phyloP scores from a whole-genome alignment of 2,113 vertebrate genomes.

The Sitta europaea region DNA sequence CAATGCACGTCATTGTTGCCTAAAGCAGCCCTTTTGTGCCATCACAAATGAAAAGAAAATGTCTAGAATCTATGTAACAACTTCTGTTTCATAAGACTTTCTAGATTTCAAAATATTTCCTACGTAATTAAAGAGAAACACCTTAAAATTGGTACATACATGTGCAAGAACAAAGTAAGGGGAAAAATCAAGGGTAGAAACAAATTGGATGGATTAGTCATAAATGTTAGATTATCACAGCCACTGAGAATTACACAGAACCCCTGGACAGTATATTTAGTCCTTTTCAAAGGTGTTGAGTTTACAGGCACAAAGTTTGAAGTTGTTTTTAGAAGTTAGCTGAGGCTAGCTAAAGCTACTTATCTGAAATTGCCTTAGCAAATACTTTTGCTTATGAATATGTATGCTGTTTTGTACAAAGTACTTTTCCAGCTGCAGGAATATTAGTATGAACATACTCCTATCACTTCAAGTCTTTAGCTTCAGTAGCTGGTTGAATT shows the following conservation, averaged over 20 bases:
- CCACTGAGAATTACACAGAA: not conserved
- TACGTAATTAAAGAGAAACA: not conserved
- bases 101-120: not conserved
- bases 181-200: not conserved
- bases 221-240: not conserved
- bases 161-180: not conserved
- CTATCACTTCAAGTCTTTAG: not conserved
- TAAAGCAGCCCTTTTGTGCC: not conserved
- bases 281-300: not conserved
- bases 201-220: not conserved
- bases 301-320: not conserved
- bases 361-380: not conserved
- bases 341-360: not conserved
- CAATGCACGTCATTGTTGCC: not conserved
- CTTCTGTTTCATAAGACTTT: not conserved
- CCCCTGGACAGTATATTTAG: not conserved
- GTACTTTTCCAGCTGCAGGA: not conserved
- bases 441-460: not conserved
- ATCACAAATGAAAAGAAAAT: not conserved
- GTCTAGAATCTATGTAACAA: not conserved
- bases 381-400: constrained; percentile 4
- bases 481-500: not conserved
- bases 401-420: not conserved
- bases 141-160: not conserved
- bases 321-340: not conserved